Base-by-base conservation (phyloP, 1,140 invertebrate genomes). In the Drepana arcuata region DNA sequence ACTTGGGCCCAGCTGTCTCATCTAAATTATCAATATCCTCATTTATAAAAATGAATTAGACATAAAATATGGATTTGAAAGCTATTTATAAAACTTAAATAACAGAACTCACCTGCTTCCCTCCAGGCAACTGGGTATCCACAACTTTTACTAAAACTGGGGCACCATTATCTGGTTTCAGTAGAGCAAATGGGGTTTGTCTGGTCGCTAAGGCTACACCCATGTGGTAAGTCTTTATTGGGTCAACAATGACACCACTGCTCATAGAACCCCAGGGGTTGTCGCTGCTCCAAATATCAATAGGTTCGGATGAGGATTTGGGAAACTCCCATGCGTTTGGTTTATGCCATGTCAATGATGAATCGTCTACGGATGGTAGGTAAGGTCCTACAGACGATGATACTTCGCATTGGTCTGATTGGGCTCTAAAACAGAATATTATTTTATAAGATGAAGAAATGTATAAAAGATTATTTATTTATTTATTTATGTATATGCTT, bases 201-300 rank as follows among this genome's bases (percentile, higher is more conserved):
- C 57, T 64, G 0, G 60, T 75, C 1, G 72, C 74, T 35, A 79
- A 21, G 24, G 77, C 77, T 0, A 79, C 64, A 1, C 64, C 65
- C 77, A 79, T 82, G 26, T 82, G 77, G 16, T 74, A 78, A 0
- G 77, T 82, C 28, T 71, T 79, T 13, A 81, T 81, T 11, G 70
- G 66, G 21, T 81, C 72, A 0, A 81, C 73, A 7, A 81, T 62
- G 2, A 81, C 73, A 3, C 77, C 73, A 35, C 36, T 59, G 25
- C 52, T 41, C 23, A 55, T 50, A 3, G 48, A 29, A 6, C 41
- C 48, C 48, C 48, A 60, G 16, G 48, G 47, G 2, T 41, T 43
- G 4, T 52, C 54, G 34, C n/a, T n/a, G 4, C 41, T 54, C 50
- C 56, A 61, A n/a, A 45, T 27, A 21, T 49, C 50, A 0, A 33